A percentile compares a stretch with the other conserved stretches of the same genome.
phyloP scores from a whole-genome alignment of 2,888 invertebrate genomes.

The Drosophila stalkeri region DNA sequence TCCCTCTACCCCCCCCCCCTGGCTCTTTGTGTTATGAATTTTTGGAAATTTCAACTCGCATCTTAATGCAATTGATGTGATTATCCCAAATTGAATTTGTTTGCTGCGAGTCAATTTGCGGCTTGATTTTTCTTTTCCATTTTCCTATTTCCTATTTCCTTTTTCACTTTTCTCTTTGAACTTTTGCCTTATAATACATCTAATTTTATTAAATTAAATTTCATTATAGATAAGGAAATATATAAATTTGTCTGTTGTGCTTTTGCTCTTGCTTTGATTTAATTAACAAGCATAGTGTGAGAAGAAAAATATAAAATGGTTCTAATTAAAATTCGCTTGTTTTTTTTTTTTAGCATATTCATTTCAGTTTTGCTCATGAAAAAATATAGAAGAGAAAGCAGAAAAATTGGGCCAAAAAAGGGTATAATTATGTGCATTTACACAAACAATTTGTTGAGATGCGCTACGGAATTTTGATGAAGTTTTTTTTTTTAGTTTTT shows the following conservation, averaged over 20 bases:
- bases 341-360: not conserved
- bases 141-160: not conserved
- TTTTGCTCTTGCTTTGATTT: conserved; percentile 7
- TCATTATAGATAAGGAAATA: not conserved
- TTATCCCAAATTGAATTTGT: conserved; percentile 78
- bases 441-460: conserved; percentile 39
- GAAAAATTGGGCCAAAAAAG: not conserved
- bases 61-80: conserved; percentile 80
- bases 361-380: not conserved
- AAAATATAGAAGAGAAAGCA: not conserved
- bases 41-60: conserved; percentile 67
- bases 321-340: conserved; percentile 11
- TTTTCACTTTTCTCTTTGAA: conserved; percentile 22
- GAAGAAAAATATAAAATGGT: not conserved
- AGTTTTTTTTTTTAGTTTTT: not conserved
- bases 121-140: conserved; percentile 18
- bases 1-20: not conserved
- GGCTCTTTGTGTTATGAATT: conserved; percentile 72
- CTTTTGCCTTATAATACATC: not conserved
- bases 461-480: conserved; percentile 2
- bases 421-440: conserved; percentile 38
- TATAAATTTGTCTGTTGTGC: not conserved
- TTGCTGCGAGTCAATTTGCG: conserved; percentile 22
- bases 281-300: conserved; percentile 13
- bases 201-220: conserved; percentile 4